These are phyloP conservation scores for Desoria tigrina DNA, from an alignment of 2,888 invertebrate genomes.

Conservation along the genomic window DNA sequence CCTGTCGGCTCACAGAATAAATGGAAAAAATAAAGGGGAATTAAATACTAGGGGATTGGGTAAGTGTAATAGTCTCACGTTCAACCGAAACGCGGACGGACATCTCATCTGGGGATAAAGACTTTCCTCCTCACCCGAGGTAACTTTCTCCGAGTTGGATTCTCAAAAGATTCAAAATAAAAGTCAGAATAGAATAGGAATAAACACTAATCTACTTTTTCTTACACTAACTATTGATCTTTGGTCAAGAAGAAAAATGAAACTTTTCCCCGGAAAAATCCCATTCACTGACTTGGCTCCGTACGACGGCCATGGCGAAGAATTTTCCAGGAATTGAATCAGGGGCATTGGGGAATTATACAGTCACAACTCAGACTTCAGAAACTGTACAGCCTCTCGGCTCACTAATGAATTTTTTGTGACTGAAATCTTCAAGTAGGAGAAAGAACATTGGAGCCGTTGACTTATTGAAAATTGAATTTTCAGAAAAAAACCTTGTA, in stretches of 20 bases:
- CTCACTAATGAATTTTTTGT: constrained; percentile 22
- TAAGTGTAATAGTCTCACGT: constrained; percentile 24
- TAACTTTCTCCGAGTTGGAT: constrained; percentile 9
- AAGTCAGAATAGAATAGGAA: constrained; percentile 22
- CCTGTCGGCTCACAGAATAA: no score
- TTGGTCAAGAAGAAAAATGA: constrained; percentile 5
- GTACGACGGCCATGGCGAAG: no score
- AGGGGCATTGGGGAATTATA: constrained; percentile 20
- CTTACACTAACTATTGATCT: constrained; percentile 15
- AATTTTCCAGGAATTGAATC: constrained; percentile 18
- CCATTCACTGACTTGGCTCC: neutral
- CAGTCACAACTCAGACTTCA: no score
- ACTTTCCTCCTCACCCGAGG: constrained; percentile 3
- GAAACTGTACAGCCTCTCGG: neutral
- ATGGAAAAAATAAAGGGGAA: constrained; percentile 10
- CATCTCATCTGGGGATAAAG: constrained; percentile 19
- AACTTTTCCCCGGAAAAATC: neutral
- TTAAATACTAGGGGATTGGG: constrained; percentile 6
- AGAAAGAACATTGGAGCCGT: neutral
- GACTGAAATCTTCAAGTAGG: constrained; percentile 9
- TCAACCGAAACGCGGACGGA: constrained; percentile 1
- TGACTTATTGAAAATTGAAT: constrained; percentile 5
- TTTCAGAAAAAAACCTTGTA: no score
- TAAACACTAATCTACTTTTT: constrained; percentile 23
- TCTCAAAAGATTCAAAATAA: constrained; percentile 25